Evolutionary conservation across 2,797 vertebrate genomes (phyloP).

Genomic region (Coluber constrictor): DNA sequence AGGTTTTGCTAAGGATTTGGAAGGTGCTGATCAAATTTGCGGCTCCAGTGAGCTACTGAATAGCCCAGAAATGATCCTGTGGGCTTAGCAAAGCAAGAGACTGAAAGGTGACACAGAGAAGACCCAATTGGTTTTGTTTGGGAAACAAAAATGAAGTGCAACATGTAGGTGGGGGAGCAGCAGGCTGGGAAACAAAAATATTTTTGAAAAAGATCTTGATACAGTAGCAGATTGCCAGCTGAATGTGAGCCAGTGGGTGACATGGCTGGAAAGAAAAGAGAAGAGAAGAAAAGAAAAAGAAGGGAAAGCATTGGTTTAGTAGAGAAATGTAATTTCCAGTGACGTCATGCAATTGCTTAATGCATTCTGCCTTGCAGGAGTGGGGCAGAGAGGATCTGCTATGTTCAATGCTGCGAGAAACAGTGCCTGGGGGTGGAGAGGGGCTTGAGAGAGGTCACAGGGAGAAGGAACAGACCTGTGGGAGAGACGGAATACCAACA

Average conservation of each 20-base stretch:
- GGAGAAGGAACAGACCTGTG: background rate
- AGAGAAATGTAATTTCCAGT: background rate
- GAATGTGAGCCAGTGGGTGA: background rate
- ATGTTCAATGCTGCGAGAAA: background rate
- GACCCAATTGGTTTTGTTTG: background rate
- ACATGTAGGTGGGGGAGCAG: background rate
- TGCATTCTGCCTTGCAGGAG: background rate
- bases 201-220: background rate
- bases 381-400: background rate
- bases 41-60: background rate
- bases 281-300: background rate
- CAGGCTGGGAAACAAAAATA: background rate
- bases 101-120: background rate
- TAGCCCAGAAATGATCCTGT: background rate
- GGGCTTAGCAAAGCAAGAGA: background rate
- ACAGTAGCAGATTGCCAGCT: background rate
- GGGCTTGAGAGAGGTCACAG: background rate
- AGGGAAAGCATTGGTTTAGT: background rate
- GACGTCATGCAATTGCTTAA: background rate
- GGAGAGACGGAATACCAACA: background rate
- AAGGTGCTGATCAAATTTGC: background rate
- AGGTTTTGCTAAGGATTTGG: background rate
- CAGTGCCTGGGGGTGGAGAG: background rate
- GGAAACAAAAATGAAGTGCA: background rate
- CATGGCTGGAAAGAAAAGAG: no score